Evolutionary conservation across 1,140 invertebrate genomes (phyloP), one percentile per base, ranked within the genome.

Genomic region (Micrasema longulum): DNA sequence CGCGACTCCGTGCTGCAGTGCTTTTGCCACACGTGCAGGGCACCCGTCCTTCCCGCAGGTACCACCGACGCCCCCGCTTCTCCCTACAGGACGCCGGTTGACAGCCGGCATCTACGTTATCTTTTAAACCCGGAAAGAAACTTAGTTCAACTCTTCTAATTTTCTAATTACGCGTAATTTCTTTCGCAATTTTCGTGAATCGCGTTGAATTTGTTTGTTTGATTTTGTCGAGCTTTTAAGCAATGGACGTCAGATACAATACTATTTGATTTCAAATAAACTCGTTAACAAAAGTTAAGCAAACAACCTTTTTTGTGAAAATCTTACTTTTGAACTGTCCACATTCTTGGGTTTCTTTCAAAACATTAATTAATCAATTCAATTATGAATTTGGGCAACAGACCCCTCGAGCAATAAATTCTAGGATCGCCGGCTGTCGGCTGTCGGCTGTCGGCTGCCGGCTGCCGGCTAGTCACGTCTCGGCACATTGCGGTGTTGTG

Each of bases 11-110:
- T 95, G 80, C 88, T 94, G 89, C 91, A 93, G 87, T 95, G 93
- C 87, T 94, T 95, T 86, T 95, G 93, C 87, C 92, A 93, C 82
- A 92, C 92, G 83, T 95, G 93, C 89, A 90, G 92, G 80, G 91
- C 91, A 79, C 92, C 92, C 72, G 85, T 93, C 75, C 85, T 90
- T 76, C 86, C 90, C 78, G 87, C 91, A 86, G 91, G 91, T 93
- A 87, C 88, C 22, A 0, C 16, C 55, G n/a, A 7, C 62, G 41
- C 16, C 20, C 41, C 45, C 26, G 22, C 11, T 43, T 7, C 23
- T 11, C 5, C 23, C 45, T 9, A n/a, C 23, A 7, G 3, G 16
- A 14, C 23, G n/a, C 43, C 38, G 20, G 23, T 16, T 65, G 63
- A 65, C 63, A 65, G 45, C 63, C 63, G 63, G 20, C 63, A 60